Evolutionary conservation across 2,888 invertebrate genomes (phyloP), one percentile per base, ranked within the genome.

Genomic region (Amiota mariae): DNA sequence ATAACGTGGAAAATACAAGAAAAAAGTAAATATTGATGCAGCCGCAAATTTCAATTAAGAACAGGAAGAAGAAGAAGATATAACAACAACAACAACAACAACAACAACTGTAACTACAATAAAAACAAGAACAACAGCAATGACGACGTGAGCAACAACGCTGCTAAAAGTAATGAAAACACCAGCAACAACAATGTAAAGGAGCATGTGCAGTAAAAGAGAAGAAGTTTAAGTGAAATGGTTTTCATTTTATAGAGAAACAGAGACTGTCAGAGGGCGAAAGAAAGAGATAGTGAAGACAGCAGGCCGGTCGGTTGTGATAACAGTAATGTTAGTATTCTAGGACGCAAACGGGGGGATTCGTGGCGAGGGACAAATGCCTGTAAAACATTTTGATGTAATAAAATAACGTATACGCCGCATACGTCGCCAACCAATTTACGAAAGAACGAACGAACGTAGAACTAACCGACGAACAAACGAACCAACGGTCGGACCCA

Each of bases 21-120:
- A 87, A 85, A 85, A 81, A 79, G 84, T 82, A 87, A 85, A 85
- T 87, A 87, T 85, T 85, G 87, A 86, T 87, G 85, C 86, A 87
- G 85, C 85, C 87, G 87, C 87, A 88, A 88, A 87, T 87, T 88
- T 86, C 88, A 87, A 87, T 87, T 88, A 87, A 82, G 84, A 82
- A 85, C 86, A 85, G 82, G 86, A 85, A 83, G 86, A 84, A 84
- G 83, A 81, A 80, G 85, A 78, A 76, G 76, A 74, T 76, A 76
- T 72, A 78, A 74, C 77, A 76, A 71, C 78, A 77, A 63, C 76
- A 72, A 70, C 75, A 68, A 46, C 54, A 49, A 11, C 71, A 15
- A 15, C 63, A 54, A 46, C 54, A 49, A 11, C 71, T 20, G 13
- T 56, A 54, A 15, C 71, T 64, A 54, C 72, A 68, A 64, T 73